Evolutionary conservation across 2,113 vertebrate genomes (phyloP), one percentile per base, ranked within the genome.

Genomic region (Melozone crissalis): DNA sequence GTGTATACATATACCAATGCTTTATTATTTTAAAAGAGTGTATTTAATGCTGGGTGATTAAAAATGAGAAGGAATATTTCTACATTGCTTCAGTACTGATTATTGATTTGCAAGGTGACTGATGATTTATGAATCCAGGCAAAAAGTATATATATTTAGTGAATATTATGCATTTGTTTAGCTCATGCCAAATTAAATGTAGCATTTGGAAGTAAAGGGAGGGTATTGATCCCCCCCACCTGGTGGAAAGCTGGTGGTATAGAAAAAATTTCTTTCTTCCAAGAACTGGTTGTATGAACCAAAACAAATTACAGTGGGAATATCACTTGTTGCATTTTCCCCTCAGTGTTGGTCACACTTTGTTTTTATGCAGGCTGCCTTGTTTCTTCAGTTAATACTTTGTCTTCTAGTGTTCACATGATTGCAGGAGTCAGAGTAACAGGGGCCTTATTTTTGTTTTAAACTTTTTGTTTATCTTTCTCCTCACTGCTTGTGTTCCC

Each of bases 41-140:
- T 26, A 17, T 84, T 90, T 75, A 57, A 28, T 76, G 11, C 7
- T 75, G 14, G 20, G 9, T 59, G 20, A 39, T 81, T 74, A 85
- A 91, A 89, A 94, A 80, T 66, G 30, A 27, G 59, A 54, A 85
- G 44, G 15, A 90, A 8, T 93, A 86, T 73, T 67, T 89, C n/a
- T 79, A 23, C 1, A 4, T 83, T 85, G 59, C 15, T 86, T 66
- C 4, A 9, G 30, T 80, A 17, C 5, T 54, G 18, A 31, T 77
- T 67, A 44, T 68, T 86, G 31, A 41, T 83, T 90, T 92, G 44
- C 26, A 59, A 89, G 37, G 35, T 0, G 0, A 66, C 31, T 71
- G 16, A 13, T 68, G 33, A 67, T 83, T 71, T 63, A 47, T 47
- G 26, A 74, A 88, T 68, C 33, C 4, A 67, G 55, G 24, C 9